These are phyloP conservation scores for Clarias platycephalus DNA, from an alignment of 2,797 vertebrate species.

Conservation along the genomic window DNA sequence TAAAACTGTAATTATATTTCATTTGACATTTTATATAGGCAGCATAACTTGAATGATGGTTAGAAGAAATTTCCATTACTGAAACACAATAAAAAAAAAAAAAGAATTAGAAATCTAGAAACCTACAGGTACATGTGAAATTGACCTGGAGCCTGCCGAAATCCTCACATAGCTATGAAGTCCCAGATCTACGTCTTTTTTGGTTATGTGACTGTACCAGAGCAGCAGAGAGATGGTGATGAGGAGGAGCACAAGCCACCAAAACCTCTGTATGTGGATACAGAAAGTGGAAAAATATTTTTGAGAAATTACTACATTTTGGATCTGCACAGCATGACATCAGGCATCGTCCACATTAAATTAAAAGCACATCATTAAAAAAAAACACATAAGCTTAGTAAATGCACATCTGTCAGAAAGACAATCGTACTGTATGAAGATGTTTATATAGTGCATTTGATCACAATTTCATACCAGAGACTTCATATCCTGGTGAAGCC, in stretches of 20 bases:
- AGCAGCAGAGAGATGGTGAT: slow-evolving; percentile 66
- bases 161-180: slow-evolving; percentile 69
- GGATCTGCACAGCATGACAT: not conserved
- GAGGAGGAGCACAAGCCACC: slow-evolving; percentile 65
- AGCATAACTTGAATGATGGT: not conserved
- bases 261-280: slow-evolving; percentile 54
- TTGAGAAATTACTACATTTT: not conserved
- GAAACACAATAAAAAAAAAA: not conserved
- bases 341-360: not conserved
- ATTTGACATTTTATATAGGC: not conserved
- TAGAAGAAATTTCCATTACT: not conserved
- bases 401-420: not conserved
- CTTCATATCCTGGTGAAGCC: slow-evolving; percentile 62
- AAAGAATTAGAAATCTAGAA: not conserved
- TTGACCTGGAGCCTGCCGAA: slow-evolving; percentile 34
- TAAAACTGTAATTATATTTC: not conserved
- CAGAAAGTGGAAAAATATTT: not conserved
- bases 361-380: not conserved
- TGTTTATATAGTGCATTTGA: not conserved
- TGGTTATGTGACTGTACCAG: slow-evolving; percentile 67
- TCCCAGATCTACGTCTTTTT: slow-evolving; percentile 25
- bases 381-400: not conserved
- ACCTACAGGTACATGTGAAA: slow-evolving; percentile 30
- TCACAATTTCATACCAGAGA: slow-evolving; percentile 60
- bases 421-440: not conserved